Base-by-base conservation (phyloP, 2,888 invertebrate species). In the Liodrosophila aerea region DNA sequence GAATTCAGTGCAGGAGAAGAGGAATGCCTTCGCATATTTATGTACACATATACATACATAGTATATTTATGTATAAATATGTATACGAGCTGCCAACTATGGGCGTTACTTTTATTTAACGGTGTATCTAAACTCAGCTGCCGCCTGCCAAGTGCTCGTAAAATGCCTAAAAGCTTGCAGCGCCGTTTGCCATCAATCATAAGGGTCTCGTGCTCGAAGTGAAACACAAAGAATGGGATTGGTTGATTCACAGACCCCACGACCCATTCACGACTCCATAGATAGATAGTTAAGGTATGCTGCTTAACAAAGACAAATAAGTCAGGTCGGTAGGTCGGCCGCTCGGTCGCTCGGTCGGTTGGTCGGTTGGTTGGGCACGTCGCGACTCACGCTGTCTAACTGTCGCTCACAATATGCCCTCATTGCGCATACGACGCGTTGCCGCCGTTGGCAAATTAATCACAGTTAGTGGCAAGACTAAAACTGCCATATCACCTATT, bases 251-350 rank as follows among this genome's bases (percentile, higher is more conserved):
- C 11, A 11, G 37, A 13, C 15, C 8, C 8, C 8, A 11, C 15
- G 5, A 8, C 7, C n/a, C n/a, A n/a, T n/a, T n/a, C n/a, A n/a
- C 18, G n/a, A 33, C 11, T 30, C 7, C 46, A 22, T 22, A 22
- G 22, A 22, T 22, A 60, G 54, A 12, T 43, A 46, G 54, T 52
- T n/a, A 9, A 29, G 33, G 44, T 34, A 36, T 41, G 46, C 72
- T 68, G 54, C 60, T 66, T 64, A 77, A 60, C 77, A 64, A 51
- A 84, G 77, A 76, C 81, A 76, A 80, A 80, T 73, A 83, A 60
- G 66, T 54, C 45, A 16, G 39, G 22, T 27, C 16, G 29, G 36
- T 5, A 2, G 30, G 30, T 30, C 30, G 7, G 4, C 7, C 30
- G n/a, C 18, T 39, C 22, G 22, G 2, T 22, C 22, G 22, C 3